These are phyloP conservation scores for Aphyosemion australe DNA, from an alignment of 2,113 vertebrate species.

Conservation along the genomic window DNA sequence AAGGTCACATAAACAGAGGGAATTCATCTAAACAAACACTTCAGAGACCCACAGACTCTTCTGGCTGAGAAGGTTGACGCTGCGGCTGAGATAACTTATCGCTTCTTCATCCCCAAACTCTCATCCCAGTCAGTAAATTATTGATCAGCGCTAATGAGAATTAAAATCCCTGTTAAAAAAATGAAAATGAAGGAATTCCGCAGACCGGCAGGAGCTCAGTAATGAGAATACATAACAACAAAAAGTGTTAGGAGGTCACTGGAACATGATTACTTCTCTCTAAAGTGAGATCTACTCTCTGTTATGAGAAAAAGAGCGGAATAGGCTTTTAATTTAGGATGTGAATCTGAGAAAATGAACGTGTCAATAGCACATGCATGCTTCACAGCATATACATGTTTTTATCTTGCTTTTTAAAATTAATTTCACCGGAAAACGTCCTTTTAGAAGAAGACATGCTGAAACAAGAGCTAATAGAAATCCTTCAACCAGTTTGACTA, in stretches of 20 bases:
- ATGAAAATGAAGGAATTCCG: conserved; percentile 38
- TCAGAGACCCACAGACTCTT: neutral
- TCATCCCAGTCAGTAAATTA: conserved; percentile 15
- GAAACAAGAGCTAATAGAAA: neutral
- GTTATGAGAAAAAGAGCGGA: conserved; percentile 32
- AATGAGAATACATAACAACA: conserved; percentile 46
- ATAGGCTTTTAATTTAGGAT: conserved; percentile 22
- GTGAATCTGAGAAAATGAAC: conserved; percentile 7
- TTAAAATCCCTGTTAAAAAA: conserved; percentile 16
- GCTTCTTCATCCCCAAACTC: too few species aligned
- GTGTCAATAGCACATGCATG: too few species aligned
- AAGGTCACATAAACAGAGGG: conserved; percentile 37
- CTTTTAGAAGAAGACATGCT: too few species aligned
- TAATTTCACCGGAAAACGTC: too few species aligned
- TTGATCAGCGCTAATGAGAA: conserved; percentile 27
- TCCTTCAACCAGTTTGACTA: conserved; percentile 17
- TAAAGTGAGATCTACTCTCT: conserved; percentile 10
- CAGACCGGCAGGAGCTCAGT: conserved; percentile 5
- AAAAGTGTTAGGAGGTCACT: too few species aligned
- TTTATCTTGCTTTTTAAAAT: too few species aligned
- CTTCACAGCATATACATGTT: too few species aligned
- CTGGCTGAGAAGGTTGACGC: neutral
- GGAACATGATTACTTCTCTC: conserved; percentile 46
- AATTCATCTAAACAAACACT: conserved; percentile 22
- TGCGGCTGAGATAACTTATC: conserved; percentile 3